phyloP scores from a whole-genome alignment of 2,888 invertebrate genomes.

The Tryphoninae sp. region DNA sequence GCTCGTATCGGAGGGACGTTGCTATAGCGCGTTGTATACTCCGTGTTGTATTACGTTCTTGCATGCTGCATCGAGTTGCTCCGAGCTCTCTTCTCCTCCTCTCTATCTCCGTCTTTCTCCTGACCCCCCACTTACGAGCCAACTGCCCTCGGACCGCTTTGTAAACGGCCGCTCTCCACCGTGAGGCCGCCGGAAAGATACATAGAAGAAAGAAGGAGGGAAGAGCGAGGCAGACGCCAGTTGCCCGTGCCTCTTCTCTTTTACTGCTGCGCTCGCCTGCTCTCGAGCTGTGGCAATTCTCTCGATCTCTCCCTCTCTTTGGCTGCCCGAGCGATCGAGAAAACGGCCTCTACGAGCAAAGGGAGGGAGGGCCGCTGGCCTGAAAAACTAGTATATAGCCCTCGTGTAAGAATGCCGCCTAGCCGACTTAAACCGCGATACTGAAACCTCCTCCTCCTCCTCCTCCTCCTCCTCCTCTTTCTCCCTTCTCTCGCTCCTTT shows the following conservation, averaged over 20 bases:
- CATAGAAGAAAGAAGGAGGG: slow-evolving; percentile 28
- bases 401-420: slow-evolving; percentile 72
- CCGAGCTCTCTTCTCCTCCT: slow-evolving; percentile 40
- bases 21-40: background rate
- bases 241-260: slow-evolving; percentile 42
- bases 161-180: slow-evolving; percentile 63
- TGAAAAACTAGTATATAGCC: slow-evolving; percentile 74
- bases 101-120: slow-evolving; percentile 36
- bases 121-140: slow-evolving; percentile 36
- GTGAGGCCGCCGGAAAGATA: slow-evolving; percentile 43
- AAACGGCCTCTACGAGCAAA: slow-evolving; percentile 42
- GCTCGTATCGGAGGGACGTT: slow-evolving; percentile 35
- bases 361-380: slow-evolving; percentile 64
- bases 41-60: background rate
- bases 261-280: slow-evolving; percentile 3
- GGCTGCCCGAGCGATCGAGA: slow-evolving; percentile 47
- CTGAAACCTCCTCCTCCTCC: slow-evolving; percentile 40
- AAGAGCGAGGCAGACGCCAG: slow-evolving; percentile 53
- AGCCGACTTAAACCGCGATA: slow-evolving; percentile 54
- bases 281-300: slow-evolving; percentile 41
- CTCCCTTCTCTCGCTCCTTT: slow-evolving; percentile 13
- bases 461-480: background rate
- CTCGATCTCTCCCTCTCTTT: slow-evolving; percentile 36
- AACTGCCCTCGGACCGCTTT: slow-evolving; percentile 49
- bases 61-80: slow-evolving; percentile 21